Conservation (phyloP, 2,888 invertebrate species). For the Scaptomyza reducta region DNA sequence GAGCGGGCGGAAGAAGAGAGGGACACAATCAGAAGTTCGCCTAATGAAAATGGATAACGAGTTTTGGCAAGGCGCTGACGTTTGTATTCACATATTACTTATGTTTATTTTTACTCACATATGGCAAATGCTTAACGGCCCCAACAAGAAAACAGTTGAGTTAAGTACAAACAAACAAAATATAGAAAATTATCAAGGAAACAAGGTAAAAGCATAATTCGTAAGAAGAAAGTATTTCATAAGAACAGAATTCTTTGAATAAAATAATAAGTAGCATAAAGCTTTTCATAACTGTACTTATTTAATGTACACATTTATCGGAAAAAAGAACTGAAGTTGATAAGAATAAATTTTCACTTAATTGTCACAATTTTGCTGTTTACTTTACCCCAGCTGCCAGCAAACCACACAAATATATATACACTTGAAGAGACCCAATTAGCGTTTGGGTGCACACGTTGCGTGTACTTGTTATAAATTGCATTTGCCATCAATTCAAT, state of each 20-base stretch:
- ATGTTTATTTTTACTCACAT: constrained; percentile 43
- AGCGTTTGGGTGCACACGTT: constrained; percentile 19
- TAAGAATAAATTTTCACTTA: no score
- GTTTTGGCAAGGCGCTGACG: constrained; percentile 54
- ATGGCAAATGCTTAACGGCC: constrained; percentile 38
- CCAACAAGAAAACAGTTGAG: constrained; percentile 14
- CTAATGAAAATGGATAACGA: constrained; percentile 71
- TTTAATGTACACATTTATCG: neutral
- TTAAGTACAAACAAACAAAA: neutral
- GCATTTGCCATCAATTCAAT: constrained; percentile 32
- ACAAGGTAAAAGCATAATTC: neutral
- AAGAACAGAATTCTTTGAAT: neutral
- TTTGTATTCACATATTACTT: constrained; percentile 59
- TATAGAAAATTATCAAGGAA: neutral
- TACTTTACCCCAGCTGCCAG: neutral
- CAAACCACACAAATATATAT: constrained; percentile 17
- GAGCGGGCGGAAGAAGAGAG: neutral
- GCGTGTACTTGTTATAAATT: constrained; percentile 36
- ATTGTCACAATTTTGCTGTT: neutral
- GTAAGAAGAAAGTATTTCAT: neutral
- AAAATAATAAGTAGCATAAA: neutral
- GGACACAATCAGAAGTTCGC: constrained; percentile 6
- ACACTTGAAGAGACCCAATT: neutral
- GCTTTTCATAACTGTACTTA: neutral
- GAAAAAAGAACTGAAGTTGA: neutral